phyloP scores from a whole-genome alignment of 2,797 vertebrate genomes.

The Crenichthys baileyi region DNA sequence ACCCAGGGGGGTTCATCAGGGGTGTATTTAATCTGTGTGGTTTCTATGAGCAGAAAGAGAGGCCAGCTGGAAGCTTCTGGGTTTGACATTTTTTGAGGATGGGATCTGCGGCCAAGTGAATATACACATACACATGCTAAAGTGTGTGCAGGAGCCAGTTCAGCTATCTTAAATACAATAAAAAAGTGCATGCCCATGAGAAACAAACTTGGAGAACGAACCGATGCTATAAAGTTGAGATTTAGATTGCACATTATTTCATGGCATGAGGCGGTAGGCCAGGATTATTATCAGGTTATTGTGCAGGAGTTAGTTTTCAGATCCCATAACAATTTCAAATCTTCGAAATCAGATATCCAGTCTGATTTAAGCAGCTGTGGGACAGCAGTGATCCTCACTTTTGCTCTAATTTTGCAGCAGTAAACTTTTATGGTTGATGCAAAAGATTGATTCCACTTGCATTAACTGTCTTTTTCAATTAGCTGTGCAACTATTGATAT shows the following conservation, averaged over 20 bases:
- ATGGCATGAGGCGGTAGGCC: neutral
- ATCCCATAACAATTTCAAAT: neutral
- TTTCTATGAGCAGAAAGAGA: constrained; percentile 35
- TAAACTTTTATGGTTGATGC: neutral
- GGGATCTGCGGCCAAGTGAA: constrained; percentile 44
- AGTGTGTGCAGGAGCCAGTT: constrained; percentile 11
- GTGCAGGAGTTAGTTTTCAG: constrained; percentile 6
- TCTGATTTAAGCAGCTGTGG: neutral
- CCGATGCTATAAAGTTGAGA: neutral
- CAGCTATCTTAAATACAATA: constrained; percentile 6
- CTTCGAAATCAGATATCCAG: constrained; percentile 6
- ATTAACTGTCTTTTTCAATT: constrained; percentile 1
- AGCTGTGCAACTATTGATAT: constrained; percentile 4
- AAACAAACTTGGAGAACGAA: neutral
- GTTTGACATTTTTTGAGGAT: constrained; percentile 41
- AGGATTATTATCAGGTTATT: constrained; percentile 3
- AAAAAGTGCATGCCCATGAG: constrained; percentile 8
- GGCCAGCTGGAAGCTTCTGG: constrained; percentile 57
- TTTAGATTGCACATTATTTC: neutral
- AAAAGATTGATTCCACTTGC: constrained; percentile 21
- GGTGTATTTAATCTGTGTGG: constrained; percentile 33
- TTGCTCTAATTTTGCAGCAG: neutral
- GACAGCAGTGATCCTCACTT: constrained; percentile 10
- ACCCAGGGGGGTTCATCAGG: constrained; percentile 46
- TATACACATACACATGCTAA: constrained; percentile 7